phyloP scores from a whole-genome alignment of 2,797 vertebrate genomes.

The Leptatherina wallacei region DNA sequence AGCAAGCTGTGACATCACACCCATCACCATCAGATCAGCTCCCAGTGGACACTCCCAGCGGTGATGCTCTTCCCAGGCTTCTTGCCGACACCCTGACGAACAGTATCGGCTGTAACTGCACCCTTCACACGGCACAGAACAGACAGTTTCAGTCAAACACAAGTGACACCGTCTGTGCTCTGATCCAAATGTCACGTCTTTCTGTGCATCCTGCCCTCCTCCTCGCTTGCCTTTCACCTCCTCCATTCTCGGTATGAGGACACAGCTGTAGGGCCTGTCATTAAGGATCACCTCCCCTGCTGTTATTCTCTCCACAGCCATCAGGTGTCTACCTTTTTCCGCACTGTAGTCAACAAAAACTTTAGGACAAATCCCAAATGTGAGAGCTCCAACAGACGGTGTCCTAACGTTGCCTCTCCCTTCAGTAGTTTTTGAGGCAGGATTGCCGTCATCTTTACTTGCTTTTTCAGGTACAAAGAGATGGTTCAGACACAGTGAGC shows the following conservation, averaged over 20 bases:
- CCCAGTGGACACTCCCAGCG: conserved; percentile 87
- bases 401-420: conserved; percentile 30
- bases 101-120: conserved; percentile 93
- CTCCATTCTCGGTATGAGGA: conserved; percentile 82
- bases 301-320: conserved; percentile 82
- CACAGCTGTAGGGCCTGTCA: conserved; percentile 90
- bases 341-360: conserved; percentile 77
- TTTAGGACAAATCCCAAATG: conserved; percentile 71
- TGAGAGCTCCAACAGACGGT: conserved; percentile 40
- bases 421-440: conserved; percentile 9
- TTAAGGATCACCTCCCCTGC: conserved; percentile 87
- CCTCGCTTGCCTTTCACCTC: conserved; percentile 41
- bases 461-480: conserved; percentile 67
- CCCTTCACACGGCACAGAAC: conserved; percentile 83
- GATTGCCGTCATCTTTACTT: conserved; percentile 14
- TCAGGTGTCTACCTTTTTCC: conserved; percentile 89
- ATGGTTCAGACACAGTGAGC: conserved; percentile 82
- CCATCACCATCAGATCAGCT: conserved; percentile 81
- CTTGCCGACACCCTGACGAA: conserved; percentile 80
- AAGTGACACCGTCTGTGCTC: conserved; percentile 88
- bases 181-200: conserved; percentile 50
- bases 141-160: conserved; percentile 84
- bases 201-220: neutral
- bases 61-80: conserved; percentile 90
- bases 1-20: conserved; percentile 89